Conservation (phyloP, 2,888 invertebrate genomes). For the Sminthurinus aureus region DNA sequence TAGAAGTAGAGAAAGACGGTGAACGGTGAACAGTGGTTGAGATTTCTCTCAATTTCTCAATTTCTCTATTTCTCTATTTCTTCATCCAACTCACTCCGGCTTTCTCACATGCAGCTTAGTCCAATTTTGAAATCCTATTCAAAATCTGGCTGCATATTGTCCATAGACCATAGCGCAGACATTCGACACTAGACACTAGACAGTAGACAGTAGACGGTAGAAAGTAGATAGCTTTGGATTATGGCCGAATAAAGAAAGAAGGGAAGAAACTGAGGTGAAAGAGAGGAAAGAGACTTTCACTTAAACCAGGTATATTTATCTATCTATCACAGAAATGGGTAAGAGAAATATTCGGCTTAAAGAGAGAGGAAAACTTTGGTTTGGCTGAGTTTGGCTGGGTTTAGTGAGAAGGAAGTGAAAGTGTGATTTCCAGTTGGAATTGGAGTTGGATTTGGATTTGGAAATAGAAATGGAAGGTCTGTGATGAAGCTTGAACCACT, state of each 20-base stretch:
- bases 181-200: too few relatives aligned
- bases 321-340: too few relatives aligned
- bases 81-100: not conserved
- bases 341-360: too few relatives aligned
- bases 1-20: not conserved
- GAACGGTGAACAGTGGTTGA: not conserved
- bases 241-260: too few relatives aligned
- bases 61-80: not conserved
- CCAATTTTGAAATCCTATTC: not conserved
- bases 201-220: too few relatives aligned
- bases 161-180: too few relatives aligned
- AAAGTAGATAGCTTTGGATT: too few relatives aligned
- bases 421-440: not conserved
- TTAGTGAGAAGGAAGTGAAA: too few relatives aligned
- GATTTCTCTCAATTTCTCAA: not conserved
- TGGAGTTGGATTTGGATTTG: not conserved
- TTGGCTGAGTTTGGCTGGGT: not conserved
- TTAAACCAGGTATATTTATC: too few relatives aligned
- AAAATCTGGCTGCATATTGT: not conserved
- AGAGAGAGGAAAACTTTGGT: not conserved
- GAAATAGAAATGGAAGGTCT: not conserved
- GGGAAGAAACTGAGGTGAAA: too few relatives aligned
- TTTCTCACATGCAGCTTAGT: not conserved
- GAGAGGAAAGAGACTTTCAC: too few relatives aligned
- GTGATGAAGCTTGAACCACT: not conserved